phyloP scores from a whole-genome alignment of 2,113 vertebrate species.

The Casuarius casuarius region DNA sequence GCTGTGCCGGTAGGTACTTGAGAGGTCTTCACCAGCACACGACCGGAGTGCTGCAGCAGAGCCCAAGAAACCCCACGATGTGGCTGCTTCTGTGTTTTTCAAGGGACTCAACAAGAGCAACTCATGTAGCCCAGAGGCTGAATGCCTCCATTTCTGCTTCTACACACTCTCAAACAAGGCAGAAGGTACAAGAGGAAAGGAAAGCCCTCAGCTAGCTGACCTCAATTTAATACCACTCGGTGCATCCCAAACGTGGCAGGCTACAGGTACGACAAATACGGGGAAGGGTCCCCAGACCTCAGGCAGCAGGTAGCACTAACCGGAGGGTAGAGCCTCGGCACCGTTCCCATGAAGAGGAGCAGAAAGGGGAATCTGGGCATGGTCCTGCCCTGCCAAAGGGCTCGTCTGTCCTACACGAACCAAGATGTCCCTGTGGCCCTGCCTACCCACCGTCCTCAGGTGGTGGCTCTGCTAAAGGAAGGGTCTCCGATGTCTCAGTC shows the following conservation, averaged over 20 bases:
- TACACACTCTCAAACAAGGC: background rate
- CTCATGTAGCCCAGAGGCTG: background rate
- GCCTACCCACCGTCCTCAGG: accelerated
- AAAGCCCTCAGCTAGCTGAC: background rate
- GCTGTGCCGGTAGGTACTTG: slow-evolving; percentile 29
- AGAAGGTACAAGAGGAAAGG: background rate
- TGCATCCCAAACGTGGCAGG: accelerated
- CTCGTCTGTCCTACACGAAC: accelerated
- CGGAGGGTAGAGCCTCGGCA: accelerated
- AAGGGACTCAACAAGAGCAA: background rate
- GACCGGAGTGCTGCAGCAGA: background rate
- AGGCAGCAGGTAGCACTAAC: background rate
- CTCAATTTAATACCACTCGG: background rate
- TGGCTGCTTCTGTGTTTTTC: background rate
- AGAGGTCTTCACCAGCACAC: background rate
- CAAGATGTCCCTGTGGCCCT: background rate
- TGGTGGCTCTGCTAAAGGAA: background rate
- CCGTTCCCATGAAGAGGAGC: accelerated
- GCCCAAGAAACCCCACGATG: background rate
- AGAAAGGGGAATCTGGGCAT: background rate
- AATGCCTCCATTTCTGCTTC: background rate
- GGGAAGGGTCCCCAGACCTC: background rate
- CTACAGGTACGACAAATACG: accelerated
- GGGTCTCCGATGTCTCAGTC: background rate
- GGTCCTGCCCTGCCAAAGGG: background rate